Conservation (phyloP, 2,113 vertebrate species). For the Melanerpes formicivorus region DNA sequence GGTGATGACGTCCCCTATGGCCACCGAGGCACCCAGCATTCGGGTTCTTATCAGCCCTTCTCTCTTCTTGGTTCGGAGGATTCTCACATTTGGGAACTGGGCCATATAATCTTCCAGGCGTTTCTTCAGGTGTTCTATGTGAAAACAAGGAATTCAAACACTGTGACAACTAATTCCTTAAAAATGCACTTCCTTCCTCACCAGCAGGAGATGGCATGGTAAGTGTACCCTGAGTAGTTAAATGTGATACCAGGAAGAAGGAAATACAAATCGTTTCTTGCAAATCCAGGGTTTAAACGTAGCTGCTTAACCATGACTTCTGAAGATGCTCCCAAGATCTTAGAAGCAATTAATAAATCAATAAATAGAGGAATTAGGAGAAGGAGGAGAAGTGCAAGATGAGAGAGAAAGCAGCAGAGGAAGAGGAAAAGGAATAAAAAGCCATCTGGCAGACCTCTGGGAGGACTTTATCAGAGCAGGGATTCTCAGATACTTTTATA, state of each 20-base stretch:
- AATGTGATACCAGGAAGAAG: not conserved
- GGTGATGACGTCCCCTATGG: slow-evolving; percentile 92
- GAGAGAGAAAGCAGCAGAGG: not conserved
- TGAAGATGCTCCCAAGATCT: not conserved
- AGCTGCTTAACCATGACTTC: not conserved
- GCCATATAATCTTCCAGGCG: slow-evolving; percentile 92
- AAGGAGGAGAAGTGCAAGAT: not conserved
- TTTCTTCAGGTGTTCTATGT: slow-evolving; percentile 88
- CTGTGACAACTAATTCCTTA: fast-evolving
- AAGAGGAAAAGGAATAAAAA: not conserved
- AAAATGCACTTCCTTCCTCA: not conserved
- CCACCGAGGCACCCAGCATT: slow-evolving; percentile 88
- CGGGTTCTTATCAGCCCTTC: slow-evolving; percentile 95
- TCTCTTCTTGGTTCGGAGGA: slow-evolving; percentile 91
- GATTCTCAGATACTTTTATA: not conserved
- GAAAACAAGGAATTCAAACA: not conserved
- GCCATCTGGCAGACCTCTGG: not conserved
- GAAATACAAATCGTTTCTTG: not conserved
- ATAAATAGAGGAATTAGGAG: not conserved
- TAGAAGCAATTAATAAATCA: not conserved
- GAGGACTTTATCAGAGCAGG: not conserved
- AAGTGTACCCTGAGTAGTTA: not conserved
- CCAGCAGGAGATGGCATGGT: not conserved
- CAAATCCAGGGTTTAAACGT: not conserved
- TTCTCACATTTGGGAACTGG: slow-evolving; percentile 87